phyloP scores from a whole-genome alignment of 2,888 invertebrate genomes.

The Acronicta alni region DNA sequence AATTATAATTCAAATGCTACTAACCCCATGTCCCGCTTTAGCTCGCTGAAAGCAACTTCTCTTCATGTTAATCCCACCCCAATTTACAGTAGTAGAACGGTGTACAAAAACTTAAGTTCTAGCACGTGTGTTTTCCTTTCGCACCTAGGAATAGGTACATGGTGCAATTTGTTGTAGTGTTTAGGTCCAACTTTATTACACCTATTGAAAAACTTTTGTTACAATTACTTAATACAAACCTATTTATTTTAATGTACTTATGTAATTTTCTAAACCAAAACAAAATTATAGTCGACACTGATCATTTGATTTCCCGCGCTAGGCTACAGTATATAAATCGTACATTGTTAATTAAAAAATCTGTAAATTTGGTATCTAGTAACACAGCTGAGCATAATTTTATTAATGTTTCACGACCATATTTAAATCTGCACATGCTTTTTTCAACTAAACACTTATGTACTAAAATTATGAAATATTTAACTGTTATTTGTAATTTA shows the following conservation, averaged over 20 bases:
- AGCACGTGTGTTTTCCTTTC: constrained; percentile 24
- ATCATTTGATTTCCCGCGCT: constrained; percentile 34
- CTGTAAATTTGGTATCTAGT: constrained; percentile 43
- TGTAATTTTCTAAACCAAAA: too few relatives aligned
- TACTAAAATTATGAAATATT: constrained; percentile 34
- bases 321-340: constrained; percentile 25
- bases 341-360: constrained; percentile 32
- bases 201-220: too few relatives aligned
- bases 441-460: constrained; percentile 39
- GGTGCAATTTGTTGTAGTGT: constrained; percentile 36
- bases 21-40: constrained; percentile 40
- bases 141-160: constrained; percentile 14
- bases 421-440: constrained; percentile 56
- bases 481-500: constrained; percentile 43
- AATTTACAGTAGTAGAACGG: constrained; percentile 47
- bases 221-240: background rate
- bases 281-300: too few relatives aligned
- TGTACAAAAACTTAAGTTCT: constrained; percentile 31
- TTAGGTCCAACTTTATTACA: constrained; percentile 11
- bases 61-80: constrained; percentile 27
- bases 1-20: constrained; percentile 46
- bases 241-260: background rate
- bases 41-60: constrained; percentile 41
- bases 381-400: constrained; percentile 25
- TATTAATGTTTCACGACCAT: constrained; percentile 43